Evolutionary conservation across 2,797 vertebrate species (phyloP).

Genomic region (Gymnopithys bicolor): DNA sequence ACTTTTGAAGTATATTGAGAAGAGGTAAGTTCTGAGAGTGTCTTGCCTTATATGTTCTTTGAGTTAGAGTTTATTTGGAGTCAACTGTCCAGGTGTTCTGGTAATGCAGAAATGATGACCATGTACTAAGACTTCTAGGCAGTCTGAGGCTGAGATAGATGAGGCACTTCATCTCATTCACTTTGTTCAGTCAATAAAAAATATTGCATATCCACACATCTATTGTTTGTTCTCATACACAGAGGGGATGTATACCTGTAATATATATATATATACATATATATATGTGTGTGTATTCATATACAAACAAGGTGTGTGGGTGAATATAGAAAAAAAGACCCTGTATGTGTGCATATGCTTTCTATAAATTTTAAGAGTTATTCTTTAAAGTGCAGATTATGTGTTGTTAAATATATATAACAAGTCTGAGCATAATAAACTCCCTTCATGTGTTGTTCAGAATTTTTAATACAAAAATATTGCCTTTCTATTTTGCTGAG

Average conservation of each 20-base stretch:
- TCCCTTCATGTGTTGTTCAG: neutral
- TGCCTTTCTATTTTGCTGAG: neutral
- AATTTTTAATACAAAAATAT: neutral
- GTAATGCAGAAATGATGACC: neutral
- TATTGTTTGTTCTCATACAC: neutral
- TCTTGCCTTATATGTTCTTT: neutral
- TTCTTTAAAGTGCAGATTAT: neutral
- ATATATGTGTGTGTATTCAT: neutral
- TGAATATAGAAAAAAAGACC: neutral
- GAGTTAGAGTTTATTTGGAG: neutral
- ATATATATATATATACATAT: too few relatives aligned
- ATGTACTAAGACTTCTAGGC: neutral
- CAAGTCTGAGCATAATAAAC: neutral
- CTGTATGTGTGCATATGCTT: neutral
- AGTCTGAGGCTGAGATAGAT: neutral
- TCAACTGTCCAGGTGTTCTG: neutral
- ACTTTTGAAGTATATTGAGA: neutral
- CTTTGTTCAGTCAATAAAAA: neutral
- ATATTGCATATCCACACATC: neutral
- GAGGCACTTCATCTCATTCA: neutral
- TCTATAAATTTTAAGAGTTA: neutral
- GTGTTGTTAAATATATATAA: neutral
- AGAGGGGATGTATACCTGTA: neutral
- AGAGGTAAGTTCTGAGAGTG: neutral
- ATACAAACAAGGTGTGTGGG: neutral